Percentiles rank a stretch among this genome's conserved stretches.
These are phyloP conservation scores for Bergia puertoricense DNA, from an alignment of 92 coral and sea anemone species.

Conservation along the genomic window DNA sequence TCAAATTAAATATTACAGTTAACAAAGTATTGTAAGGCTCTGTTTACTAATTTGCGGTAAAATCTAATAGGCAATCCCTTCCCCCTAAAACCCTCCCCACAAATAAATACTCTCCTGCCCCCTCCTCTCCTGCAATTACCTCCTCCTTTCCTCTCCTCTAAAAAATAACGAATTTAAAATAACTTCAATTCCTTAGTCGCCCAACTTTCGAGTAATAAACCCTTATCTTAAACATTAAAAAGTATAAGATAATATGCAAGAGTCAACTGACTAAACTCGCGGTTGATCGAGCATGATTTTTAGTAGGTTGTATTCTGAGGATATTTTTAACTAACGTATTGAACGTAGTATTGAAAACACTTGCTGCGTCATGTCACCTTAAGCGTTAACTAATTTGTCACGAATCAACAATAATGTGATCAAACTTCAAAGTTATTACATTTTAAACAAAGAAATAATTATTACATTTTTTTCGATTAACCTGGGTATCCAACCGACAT, in stretches of 20 bases:
- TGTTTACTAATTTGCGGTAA: no score
- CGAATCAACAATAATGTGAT: background rate
- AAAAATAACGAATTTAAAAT: no score
- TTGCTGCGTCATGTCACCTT: background rate
- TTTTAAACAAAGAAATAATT: background rate
- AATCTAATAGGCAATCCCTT: no score
- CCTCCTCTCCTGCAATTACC: no score
- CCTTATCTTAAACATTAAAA: no score
- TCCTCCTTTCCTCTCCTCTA: background rate
- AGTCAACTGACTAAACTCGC: background rate
- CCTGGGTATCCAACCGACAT: background rate
- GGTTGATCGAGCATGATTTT: background rate
- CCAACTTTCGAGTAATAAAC: no score
- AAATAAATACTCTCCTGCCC: no score
- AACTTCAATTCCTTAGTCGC: background rate
- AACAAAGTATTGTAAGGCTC: no score
- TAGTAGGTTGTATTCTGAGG: background rate
- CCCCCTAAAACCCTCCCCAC: no score
- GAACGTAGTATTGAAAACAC: background rate
- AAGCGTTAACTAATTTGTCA: background rate
- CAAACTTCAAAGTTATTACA: background rate
- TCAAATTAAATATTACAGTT: no score
- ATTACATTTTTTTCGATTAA: background rate
- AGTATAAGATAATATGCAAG: no score
- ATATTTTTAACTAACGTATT: no score